Base-by-base conservation (phyloP, 2,113 vertebrate species). In the Platanista minor region DNA sequence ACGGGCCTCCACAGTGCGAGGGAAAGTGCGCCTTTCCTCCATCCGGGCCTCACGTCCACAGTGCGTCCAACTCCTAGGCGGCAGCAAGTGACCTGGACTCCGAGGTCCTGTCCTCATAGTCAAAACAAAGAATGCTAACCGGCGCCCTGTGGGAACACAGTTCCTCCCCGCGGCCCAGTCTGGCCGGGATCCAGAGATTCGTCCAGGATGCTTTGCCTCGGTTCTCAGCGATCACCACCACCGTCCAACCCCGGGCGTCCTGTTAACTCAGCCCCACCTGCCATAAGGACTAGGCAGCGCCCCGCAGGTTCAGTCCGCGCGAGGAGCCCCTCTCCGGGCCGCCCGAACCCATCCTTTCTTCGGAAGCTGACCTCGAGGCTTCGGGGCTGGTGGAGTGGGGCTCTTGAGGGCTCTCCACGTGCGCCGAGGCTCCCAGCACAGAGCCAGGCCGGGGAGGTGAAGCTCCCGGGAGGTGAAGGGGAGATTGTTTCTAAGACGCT, bases 11-110 rank as follows among this genome's bases (percentile, higher is more conserved):
- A 3, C 0, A 27, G 49, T 13, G 8, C 31, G 0, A 10, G 23
- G 23, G 1, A 27, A 41, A n/a, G n/a, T 7, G 3, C 9, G 15
- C 61, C 49, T 41, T 62, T 21, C 80, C 74, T 64, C 18, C 0
- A 0, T 62, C 15, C 2, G 13, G 17, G 31, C 10, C 0, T 0
- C 11, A 14, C 0, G 10, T 54, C 52, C 59, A 29, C 8, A 1
- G 15, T 8, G 49, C 23, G 0, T 2, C 41, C 87, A 49, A 8
- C 54, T 67, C 54, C 67, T n/a, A 81, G 39, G n/a, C 39, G 1
- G 74, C 54, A 6, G 23, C 71, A 18, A 43, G 61, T 20, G 36
- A 81, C 62, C 86, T 62, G 62, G n/a, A 75, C 62, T 23, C 71
- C 2, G 17, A 67, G 72, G 15, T 39, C 46, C 27, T 46, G 74